phyloP scores from a whole-genome alignment of 2,113 vertebrate genomes.

The Sebastes schlegelii region DNA sequence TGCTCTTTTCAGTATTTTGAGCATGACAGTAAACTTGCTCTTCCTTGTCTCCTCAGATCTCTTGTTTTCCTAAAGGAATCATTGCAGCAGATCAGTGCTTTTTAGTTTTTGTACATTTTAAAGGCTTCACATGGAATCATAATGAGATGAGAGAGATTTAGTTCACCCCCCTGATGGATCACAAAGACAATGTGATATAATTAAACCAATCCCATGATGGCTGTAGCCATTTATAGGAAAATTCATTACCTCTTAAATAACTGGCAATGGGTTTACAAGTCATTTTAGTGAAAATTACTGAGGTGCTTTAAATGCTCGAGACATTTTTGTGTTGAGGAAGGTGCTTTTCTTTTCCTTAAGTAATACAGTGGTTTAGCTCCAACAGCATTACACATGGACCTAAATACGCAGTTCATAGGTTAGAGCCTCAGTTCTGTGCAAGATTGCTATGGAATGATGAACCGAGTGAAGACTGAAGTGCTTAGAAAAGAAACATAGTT shows the following conservation, averaged over 20 bases:
- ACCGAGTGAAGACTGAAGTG: not conserved
- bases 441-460: not conserved
- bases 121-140: constrained; percentile 43
- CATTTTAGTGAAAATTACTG: constrained; percentile 23
- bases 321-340: not conserved
- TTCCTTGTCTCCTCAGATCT: not conserved
- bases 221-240: constrained; percentile 63
- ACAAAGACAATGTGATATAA: constrained; percentile 61
- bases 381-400: not conserved
- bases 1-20: not conserved
- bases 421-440: not conserved
- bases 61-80: not conserved
- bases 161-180: constrained; percentile 7
- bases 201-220: constrained; percentile 70
- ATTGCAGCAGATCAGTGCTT: constrained; percentile 26
- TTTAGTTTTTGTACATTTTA: constrained; percentile 19
- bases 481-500: not conserved
- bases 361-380: not conserved
- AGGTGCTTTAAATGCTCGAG: constrained; percentile 9
- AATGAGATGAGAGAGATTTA: constrained; percentile 39
- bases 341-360: not conserved
- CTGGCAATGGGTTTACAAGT: constrained; percentile 17
- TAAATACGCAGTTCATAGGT: not conserved
- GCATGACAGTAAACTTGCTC: not conserved
- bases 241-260: constrained; percentile 57